phyloP scores from a whole-genome alignment of 2,113 vertebrate species.

The Oreocharis arfaki region DNA sequence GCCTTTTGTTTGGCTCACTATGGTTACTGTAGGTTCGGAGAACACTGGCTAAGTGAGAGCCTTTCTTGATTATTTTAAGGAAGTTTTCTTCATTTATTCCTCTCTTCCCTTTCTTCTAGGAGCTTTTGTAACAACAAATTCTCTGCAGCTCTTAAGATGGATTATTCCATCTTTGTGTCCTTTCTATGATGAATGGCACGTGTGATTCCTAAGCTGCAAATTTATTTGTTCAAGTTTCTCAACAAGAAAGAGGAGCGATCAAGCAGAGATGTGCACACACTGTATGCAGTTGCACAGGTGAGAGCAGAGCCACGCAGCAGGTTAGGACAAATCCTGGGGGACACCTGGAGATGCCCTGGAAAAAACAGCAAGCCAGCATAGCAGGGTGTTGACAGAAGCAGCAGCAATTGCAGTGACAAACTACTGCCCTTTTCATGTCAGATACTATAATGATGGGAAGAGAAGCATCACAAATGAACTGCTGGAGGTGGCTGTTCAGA shows the following conservation, averaged over 20 bases:
- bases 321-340: background rate
- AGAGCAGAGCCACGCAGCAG: background rate
- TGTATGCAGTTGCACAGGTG: background rate
- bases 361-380: background rate
- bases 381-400: background rate
- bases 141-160: conserved; percentile 26
- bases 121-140: conserved; percentile 23
- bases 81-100: conserved; percentile 24
- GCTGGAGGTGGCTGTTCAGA: background rate
- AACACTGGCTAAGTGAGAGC: conserved; percentile 14
- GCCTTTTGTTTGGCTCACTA: conserved; percentile 46
- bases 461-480: conserved; percentile 5
- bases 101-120: background rate
- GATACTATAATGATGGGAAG: background rate
- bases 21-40: conserved; percentile 51
- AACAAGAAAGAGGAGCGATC: background rate
- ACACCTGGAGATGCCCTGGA: background rate
- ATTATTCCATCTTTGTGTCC: conserved; percentile 10
- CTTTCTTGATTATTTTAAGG: conserved; percentile 37
- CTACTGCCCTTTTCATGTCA: background rate
- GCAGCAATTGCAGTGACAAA: background rate
- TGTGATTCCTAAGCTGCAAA: background rate
- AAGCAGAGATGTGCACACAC: background rate
- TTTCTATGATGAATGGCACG: background rate
- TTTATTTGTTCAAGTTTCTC: background rate